Evolutionary conservation across 2,113 vertebrate genomes (phyloP).

Genomic region (Catharus fuscescens): DNA sequence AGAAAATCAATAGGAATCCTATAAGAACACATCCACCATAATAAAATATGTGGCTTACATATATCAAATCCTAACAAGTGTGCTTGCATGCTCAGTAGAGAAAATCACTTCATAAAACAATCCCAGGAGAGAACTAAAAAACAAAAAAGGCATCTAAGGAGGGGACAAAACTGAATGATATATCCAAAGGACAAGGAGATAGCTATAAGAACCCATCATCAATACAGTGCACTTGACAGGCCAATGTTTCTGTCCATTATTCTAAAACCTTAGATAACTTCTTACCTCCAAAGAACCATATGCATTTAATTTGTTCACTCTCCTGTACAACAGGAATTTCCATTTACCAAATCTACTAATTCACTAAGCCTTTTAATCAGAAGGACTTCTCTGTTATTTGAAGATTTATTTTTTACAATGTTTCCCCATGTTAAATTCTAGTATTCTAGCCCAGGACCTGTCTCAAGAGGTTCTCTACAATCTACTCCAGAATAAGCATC

Average conservation of each 20-base stretch:
- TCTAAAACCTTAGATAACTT: slow-evolving; percentile 1
- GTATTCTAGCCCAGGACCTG: background rate
- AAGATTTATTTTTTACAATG: background rate
- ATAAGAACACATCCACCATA: slow-evolving; percentile 41
- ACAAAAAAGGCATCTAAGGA: background rate
- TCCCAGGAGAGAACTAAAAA: slow-evolving; percentile 25
- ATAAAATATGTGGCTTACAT: slow-evolving; percentile 62
- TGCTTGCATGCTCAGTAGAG: slow-evolving; percentile 32
- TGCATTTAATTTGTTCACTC: background rate
- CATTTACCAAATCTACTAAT: background rate
- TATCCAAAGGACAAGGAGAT: background rate
- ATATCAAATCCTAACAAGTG: slow-evolving; percentile 60
- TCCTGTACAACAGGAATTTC: background rate
- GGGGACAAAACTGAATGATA: background rate
- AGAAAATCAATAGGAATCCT: slow-evolving; percentile 58
- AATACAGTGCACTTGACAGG: background rate
- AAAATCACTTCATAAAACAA: slow-evolving; percentile 57
- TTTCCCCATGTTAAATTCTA: background rate
- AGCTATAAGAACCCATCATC: background rate
- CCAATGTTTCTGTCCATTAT: background rate
- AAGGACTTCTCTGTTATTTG: background rate
- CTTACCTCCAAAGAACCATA: background rate
- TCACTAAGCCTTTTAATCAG: background rate
- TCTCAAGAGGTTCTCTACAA: background rate
- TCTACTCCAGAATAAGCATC: background rate